Evolutionary conservation across 2,888 invertebrate species (phyloP), one percentile per base, ranked within the genome.

Genomic region (Cacoxenus indagator): DNA sequence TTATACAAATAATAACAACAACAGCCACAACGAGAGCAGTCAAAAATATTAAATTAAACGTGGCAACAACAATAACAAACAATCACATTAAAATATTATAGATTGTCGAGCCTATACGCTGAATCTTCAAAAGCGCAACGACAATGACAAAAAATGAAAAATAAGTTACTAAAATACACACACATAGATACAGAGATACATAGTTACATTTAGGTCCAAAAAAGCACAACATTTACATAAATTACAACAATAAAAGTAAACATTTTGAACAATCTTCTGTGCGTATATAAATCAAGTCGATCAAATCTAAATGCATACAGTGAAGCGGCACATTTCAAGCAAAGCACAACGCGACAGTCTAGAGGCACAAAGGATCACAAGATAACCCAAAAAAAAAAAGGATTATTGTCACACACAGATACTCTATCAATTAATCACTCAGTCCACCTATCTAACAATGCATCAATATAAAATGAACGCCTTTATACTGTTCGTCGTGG

Each of bases 271-370:
- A 46, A 51, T 62, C 65, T 51, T 51, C 43, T 67, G 64, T 74
- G 73, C 73, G 76, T 84, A 84, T 84, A 84, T 83, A 84, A 84
- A 75, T 54, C 76, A 78, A 78, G 83, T 81, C 81, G 78, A 76
- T 73, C 77, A 73, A 37, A 70, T 46, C 74, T 70, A 78, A 77
- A 73, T 73, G 76, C 82, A 84, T 78, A 70, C 83, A 84, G 84
- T 84, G 76, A 78, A 78, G 76, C 73, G 74, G 70, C 74, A 80
- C 78, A 75, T 76, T 77, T 73, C 79, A 75, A 19, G 14, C 61
- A 37, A 37, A 37, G 8, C 61, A 43, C 19, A 61, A 17, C 48
- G 45, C 46, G 27, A 43, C 37, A 37, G 68, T 6, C 64, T 62
- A 67, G 54, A 11, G 14, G 45, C 26, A 22, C 61, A 27, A 59